Percentiles rank a stretch among this genome's conserved stretches.
phyloP scores from a whole-genome alignment of 2,888 invertebrate species.

The Watsonalla binaria region DNA sequence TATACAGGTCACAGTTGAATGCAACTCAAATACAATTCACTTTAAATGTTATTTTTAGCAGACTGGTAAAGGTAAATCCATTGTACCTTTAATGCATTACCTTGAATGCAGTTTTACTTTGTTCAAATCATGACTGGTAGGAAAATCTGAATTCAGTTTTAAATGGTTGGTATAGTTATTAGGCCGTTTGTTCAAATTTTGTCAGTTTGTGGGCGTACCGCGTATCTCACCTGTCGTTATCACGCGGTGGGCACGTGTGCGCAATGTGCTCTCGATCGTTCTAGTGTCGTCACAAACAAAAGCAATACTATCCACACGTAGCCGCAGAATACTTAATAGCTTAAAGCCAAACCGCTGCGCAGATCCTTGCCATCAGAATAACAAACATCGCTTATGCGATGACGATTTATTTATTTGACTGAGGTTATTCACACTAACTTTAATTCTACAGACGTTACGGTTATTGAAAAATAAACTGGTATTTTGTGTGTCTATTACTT shows the following conservation, averaged over 20 bases:
- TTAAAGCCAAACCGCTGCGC: neutral
- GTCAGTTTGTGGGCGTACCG: constrained; percentile 23
- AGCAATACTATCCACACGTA: constrained; percentile 18
- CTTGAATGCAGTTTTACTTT: neutral
- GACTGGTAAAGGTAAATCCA: neutral
- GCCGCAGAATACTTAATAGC: neutral
- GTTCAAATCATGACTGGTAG: neutral
- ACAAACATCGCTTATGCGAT: neutral
- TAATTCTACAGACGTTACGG: too few relatives aligned
- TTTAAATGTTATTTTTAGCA: neutral
- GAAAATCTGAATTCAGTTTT: constrained; percentile 14
- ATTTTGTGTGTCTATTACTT: too few relatives aligned
- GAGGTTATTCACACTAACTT: neutral
- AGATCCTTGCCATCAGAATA: constrained; percentile 3
- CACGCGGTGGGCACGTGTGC: constrained; percentile 57
- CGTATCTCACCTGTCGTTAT: constrained; percentile 41
- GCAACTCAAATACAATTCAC: neutral
- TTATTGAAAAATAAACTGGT: too few relatives aligned
- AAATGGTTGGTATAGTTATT: constrained; percentile 8
- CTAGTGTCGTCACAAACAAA: constrained; percentile 27
- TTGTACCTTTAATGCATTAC: neutral
- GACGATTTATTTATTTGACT: neutral
- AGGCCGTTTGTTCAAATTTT: constrained; percentile 18
- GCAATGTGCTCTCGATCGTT: constrained; percentile 26
- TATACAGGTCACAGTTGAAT: neutral